Conservation (phyloP, 2,888 invertebrate genomes). For the Drosophila pseudotalamancana region DNA sequence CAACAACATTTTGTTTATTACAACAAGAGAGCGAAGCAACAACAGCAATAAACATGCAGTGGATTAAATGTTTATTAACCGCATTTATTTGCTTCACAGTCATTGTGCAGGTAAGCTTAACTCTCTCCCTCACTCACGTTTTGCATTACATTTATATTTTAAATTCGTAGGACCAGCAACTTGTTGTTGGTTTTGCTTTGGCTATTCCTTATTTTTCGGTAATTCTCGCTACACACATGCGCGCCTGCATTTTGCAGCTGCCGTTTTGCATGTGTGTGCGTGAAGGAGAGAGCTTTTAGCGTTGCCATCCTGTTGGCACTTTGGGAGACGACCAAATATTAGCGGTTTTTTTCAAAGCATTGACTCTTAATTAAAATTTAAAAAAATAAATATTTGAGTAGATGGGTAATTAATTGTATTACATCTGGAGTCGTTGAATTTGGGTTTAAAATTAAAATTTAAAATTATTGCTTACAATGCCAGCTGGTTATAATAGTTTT, state of each 20-base stretch:
- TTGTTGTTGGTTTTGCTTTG: slow-evolving; percentile 44
- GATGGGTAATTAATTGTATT: too few relatives aligned
- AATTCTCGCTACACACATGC: slow-evolving; percentile 42
- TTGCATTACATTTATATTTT: not conserved
- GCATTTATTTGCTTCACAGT: slow-evolving; percentile 83
- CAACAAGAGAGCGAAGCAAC: slow-evolving; percentile 38
- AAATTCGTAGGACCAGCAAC: slow-evolving; percentile 36
- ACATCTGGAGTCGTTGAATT: not conserved
- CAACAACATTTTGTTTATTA: slow-evolving; percentile 46
- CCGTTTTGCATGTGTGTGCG: slow-evolving; percentile 22
- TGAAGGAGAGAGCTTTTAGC: slow-evolving; percentile 29
- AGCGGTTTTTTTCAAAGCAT: slow-evolving; percentile 19
- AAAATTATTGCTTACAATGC: not conserved
- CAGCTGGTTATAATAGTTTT: not conserved
- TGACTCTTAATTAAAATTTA: too few relatives aligned
- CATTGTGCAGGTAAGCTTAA: slow-evolving; percentile 82
- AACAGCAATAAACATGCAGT: slow-evolving; percentile 82
- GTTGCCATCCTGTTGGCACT: slow-evolving; percentile 41
- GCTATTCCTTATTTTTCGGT: slow-evolving; percentile 8
- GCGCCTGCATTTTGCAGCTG: slow-evolving; percentile 48
- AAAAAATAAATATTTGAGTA: too few relatives aligned
- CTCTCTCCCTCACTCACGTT: not conserved
- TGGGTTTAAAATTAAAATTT: not conserved
- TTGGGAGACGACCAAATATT: slow-evolving; percentile 1
- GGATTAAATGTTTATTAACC: slow-evolving; percentile 84